Conservation (phyloP, 37 sponge, comb jelly and placozoan genomes). For the Oscarella lobularis region DNA sequence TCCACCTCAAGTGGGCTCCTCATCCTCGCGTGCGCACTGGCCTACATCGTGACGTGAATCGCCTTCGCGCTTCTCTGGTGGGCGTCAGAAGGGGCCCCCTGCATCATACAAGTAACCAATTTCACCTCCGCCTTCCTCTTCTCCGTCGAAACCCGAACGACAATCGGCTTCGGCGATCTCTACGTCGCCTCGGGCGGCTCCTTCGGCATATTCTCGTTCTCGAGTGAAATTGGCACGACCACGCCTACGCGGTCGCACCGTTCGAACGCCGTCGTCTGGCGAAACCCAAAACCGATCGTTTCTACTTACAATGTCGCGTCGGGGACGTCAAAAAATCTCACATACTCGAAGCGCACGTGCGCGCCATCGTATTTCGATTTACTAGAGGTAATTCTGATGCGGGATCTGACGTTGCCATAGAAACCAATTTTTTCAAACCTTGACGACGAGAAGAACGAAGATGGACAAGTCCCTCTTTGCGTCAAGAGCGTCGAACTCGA, state of each 20-base stretch:
- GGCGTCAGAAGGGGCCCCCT: conserved; percentile 20
- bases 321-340: conserved; percentile 39
- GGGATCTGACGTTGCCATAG: too few species aligned
- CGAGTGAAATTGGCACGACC: conserved; percentile 49
- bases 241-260: conserved; percentile 44
- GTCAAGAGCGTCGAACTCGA: conserved; percentile 41
- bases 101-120: conserved; percentile 15
- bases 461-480: background rate
- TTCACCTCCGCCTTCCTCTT: conserved; percentile 44
- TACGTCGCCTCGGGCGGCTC: conserved; percentile 17
- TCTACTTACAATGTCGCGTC: conserved; percentile 32
- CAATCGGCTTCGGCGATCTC: conserved; percentile 62
- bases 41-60: conserved; percentile 44
- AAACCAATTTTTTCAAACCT: too few species aligned
- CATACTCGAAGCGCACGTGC: conserved; percentile 57
- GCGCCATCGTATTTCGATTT: too few species aligned
- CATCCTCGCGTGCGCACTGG: conserved; percentile 13
- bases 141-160: conserved; percentile 55
- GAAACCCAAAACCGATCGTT: conserved; percentile 16
- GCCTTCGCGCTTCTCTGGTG: conserved; percentile 51
- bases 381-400: too few species aligned
- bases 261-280: too few species aligned
- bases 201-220: conserved; percentile 28
- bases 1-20: conserved; percentile 43
- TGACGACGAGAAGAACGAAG: background rate